Conservation (phyloP, 2,888 invertebrate species). For the Xestobium rufovillosum region DNA sequence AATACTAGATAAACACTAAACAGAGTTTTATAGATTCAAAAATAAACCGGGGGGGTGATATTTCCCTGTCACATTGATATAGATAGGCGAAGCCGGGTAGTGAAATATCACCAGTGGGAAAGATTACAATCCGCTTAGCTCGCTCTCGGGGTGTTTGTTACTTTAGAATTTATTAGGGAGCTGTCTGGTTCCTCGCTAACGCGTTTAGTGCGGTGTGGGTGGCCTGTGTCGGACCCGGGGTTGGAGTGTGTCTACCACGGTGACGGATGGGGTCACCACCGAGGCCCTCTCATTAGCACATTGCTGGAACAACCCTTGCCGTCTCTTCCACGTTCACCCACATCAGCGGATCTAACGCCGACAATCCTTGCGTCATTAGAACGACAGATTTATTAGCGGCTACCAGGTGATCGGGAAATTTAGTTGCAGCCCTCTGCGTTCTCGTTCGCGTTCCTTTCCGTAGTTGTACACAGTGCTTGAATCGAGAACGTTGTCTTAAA, state of each 20-base stretch:
- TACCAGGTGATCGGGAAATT: no score
- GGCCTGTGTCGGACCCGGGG: slow-evolving; percentile 30
- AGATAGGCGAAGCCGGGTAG: slow-evolving; percentile 33
- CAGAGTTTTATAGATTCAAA: slow-evolving; percentile 28
- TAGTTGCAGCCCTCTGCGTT: no score
- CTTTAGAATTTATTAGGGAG: slow-evolving; percentile 39
- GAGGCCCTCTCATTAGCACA: slow-evolving; percentile 38
- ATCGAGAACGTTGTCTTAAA: no score
- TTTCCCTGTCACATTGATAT: slow-evolving; percentile 36
- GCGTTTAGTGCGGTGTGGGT: slow-evolving; percentile 40
- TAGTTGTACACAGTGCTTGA: no score
- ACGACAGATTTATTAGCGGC: no score
- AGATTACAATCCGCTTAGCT: slow-evolving; percentile 42
- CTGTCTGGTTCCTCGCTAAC: slow-evolving; percentile 36
- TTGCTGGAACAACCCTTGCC: slow-evolving; percentile 34
- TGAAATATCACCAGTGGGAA: slow-evolving; percentile 42
- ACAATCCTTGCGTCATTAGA: no score
- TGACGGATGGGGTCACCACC: slow-evolving; percentile 38
- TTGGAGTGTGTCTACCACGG: slow-evolving; percentile 29
- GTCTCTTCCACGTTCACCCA: no score
- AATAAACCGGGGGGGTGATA: slow-evolving; percentile 30
- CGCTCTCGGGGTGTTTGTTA: slow-evolving; percentile 38
- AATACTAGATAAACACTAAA: no score
- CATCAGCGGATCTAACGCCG: no score
- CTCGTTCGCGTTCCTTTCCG: no score